phyloP scores from a whole-genome alignment of 2,888 invertebrate species.

The Diloba caeruleocephala region DNA sequence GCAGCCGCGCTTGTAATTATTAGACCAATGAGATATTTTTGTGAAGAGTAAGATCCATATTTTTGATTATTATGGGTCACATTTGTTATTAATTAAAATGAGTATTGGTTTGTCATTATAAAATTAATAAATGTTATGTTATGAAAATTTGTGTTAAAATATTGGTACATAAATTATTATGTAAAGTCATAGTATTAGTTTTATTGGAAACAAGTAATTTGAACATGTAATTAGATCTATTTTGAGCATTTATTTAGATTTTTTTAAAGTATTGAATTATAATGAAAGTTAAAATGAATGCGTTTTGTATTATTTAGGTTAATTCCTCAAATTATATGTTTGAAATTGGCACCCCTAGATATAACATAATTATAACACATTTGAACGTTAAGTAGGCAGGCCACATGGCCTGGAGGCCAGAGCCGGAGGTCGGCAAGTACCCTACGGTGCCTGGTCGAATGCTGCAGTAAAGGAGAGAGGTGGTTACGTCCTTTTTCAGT shows the following conservation, averaged over 20 bases:
- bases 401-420: no score
- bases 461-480: no score
- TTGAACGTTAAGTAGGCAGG: no score
- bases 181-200: constrained; percentile 26
- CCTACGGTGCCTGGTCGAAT: no score
- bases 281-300: constrained; percentile 51
- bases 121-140: constrained; percentile 11
- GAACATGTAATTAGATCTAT: constrained; percentile 39
- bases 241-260: constrained; percentile 54
- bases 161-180: constrained; percentile 36
- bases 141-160: constrained; percentile 28
- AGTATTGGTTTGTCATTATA: constrained; percentile 34
- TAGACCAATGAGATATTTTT: no score
- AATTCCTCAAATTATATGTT: no score
- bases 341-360: no score
- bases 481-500: no score
- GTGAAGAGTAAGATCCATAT: no score
- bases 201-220: constrained; percentile 29
- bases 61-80: neutral
- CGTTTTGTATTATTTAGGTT: constrained; percentile 5
- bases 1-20: no score
- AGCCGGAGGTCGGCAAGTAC: no score
- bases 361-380: no score
- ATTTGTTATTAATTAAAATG: neutral
- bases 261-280: constrained; percentile 56